Conservation (phyloP, 1,140 invertebrate species). For the Pinna nobilis region DNA sequence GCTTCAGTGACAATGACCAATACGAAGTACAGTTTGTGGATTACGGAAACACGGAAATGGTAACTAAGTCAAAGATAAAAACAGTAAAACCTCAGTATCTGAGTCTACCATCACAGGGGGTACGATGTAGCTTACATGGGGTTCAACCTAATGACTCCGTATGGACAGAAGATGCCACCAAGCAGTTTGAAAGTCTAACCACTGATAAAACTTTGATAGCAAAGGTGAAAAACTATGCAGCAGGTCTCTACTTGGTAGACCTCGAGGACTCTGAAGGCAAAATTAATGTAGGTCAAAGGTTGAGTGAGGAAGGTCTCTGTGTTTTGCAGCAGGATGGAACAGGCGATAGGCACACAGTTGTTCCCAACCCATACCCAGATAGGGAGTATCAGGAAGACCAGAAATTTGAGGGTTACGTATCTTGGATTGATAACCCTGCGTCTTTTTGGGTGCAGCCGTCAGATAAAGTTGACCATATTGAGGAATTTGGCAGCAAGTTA, state of each 20-base stretch:
- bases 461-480: conserved; percentile 70
- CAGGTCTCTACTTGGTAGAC: conserved; percentile 38
- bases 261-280: conserved; percentile 48
- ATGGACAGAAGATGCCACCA: conserved; percentile 53
- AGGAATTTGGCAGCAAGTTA: conserved; percentile 73
- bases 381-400: conserved; percentile 7
- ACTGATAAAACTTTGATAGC: conserved; percentile 48
- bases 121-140: conserved; percentile 55
- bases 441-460: conserved; percentile 76
- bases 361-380: conserved; percentile 38
- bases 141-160: conserved; percentile 24
- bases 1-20: conserved; percentile 79
- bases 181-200: conserved; percentile 57
- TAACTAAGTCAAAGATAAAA: conserved; percentile 45
- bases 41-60: conserved; percentile 67
- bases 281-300: conserved; percentile 43
- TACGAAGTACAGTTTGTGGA: conserved; percentile 85
- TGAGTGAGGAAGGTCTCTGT: conserved; percentile 48
- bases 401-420: conserved; percentile 54
- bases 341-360: background rate
- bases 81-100: conserved; percentile 53
- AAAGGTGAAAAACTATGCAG: conserved; percentile 34
- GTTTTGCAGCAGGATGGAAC: background rate
- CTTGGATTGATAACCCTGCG: conserved; percentile 69
- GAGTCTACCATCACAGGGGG: conserved; percentile 74